Evolutionary conservation across 2,888 invertebrate genomes (phyloP).

Genomic region (Dione vanillae): DNA sequence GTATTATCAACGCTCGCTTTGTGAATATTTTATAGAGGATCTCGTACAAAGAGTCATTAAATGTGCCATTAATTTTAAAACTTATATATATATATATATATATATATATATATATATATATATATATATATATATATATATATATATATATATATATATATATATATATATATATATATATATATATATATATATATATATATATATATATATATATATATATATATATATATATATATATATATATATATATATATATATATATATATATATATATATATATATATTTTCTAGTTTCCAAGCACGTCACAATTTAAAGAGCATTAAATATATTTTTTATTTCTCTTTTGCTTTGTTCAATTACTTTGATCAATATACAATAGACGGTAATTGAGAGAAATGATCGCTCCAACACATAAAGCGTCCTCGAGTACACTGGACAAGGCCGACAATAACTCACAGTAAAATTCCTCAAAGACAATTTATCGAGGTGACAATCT

Average conservation of each 20-base stretch:
- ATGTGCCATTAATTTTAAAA: constrained; percentile 16
- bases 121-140: too few species aligned
- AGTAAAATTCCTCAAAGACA: constrained; percentile 53
- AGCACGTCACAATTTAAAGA: neutral
- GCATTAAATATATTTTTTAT: neutral
- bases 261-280: too few species aligned
- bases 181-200: too few species aligned
- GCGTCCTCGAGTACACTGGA: neutral
- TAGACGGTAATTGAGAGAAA: constrained; percentile 15
- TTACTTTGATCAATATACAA: constrained; percentile 13
- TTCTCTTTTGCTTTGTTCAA: constrained; percentile 2
- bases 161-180: too few species aligned
- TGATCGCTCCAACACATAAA: constrained; percentile 1
- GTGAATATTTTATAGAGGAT: constrained; percentile 50
- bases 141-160: too few species aligned
- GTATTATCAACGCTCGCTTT: constrained; percentile 53
- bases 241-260: too few species aligned
- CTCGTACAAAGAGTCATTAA: constrained; percentile 25
- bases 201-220: too few species aligned
- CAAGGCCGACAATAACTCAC: constrained; percentile 24
- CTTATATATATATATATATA: neutral
- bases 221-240: too few species aligned
- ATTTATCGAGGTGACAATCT: constrained; percentile 62
- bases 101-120: neutral
- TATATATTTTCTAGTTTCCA: neutral